phyloP scores from a whole-genome alignment of 2,888 invertebrate genomes.

The Bimastos eiseni region DNA sequence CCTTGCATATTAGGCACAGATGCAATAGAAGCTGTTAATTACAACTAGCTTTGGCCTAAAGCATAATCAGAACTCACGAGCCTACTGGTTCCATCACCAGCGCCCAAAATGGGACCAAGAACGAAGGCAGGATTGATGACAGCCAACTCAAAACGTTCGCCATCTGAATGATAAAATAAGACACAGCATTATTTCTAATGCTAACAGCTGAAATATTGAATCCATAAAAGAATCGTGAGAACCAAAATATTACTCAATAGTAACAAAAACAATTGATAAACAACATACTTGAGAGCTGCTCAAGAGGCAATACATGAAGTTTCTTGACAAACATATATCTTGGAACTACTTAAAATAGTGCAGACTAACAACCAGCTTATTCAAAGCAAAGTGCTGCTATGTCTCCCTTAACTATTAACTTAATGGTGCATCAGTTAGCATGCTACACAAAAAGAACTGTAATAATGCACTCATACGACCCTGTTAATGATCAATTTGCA shows the following conservation, averaged over 20 bases:
- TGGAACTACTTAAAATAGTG: not conserved
- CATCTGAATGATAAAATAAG: constrained; percentile 36
- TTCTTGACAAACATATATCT: not conserved
- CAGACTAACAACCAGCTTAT: no score
- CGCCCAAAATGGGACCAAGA: constrained; percentile 62
- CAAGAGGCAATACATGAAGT: not conserved
- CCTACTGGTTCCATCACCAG: not conserved
- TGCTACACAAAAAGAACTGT: no score
- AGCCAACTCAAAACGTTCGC: constrained; percentile 63
- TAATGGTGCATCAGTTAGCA: no score
- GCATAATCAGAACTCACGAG: not conserved
- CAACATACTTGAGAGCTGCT: not conserved
- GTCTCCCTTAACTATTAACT: no score
- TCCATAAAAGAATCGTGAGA: no score
- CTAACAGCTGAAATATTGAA: not conserved
- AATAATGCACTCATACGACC: no score
- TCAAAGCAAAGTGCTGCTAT: no score
- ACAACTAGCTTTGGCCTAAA: not conserved
- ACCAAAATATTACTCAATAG: no score
- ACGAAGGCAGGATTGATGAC: constrained; percentile 66
- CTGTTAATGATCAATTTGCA: no score
- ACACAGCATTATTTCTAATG: not conserved
- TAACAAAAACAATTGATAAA: not conserved
- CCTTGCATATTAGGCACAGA: no score
- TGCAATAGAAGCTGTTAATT: no score